Conservation (phyloP, 2,797 vertebrate genomes). For the Sardinella longiceps region DNA sequence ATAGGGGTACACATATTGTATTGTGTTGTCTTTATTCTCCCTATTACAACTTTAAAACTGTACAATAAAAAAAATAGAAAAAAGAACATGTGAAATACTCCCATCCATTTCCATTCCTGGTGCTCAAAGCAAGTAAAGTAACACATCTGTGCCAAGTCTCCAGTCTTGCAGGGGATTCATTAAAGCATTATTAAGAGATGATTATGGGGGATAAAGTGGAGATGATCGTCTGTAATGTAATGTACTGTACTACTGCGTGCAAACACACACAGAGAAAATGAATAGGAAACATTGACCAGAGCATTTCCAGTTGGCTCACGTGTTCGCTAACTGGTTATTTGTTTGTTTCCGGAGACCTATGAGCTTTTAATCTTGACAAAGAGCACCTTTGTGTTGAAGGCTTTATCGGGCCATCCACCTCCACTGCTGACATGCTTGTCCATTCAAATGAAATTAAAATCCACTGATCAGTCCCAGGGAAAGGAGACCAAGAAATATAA, state of each 20-base stretch:
- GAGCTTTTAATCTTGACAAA: constrained; percentile 24
- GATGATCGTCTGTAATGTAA: constrained; percentile 1
- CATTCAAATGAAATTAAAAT: neutral
- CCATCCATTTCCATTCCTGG: neutral
- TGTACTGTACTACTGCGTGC: neutral
- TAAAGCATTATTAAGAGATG: neutral
- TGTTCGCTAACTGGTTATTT: neutral
- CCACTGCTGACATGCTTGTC: neutral
- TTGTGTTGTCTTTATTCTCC: too few relatives aligned
- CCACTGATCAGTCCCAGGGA: neutral
- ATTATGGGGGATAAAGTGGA: neutral
- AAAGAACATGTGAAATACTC: too few relatives aligned
- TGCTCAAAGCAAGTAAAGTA: neutral
- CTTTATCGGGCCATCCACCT: neutral
- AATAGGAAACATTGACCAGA: neutral
- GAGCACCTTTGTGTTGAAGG: neutral
- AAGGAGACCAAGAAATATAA: neutral
- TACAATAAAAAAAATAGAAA: too few relatives aligned
- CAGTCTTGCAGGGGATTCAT: neutral
- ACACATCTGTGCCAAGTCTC: neutral
- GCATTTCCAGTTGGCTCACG: neutral
- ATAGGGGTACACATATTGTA: too few relatives aligned
- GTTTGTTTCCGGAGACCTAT: neutral
- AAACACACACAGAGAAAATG: neutral
- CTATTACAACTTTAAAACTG: too few relatives aligned